Percentiles rank a stretch among this genome's conserved stretches.
Conservation (phyloP, 2,113 vertebrate species). For the Pteronura brasiliensis region DNA sequence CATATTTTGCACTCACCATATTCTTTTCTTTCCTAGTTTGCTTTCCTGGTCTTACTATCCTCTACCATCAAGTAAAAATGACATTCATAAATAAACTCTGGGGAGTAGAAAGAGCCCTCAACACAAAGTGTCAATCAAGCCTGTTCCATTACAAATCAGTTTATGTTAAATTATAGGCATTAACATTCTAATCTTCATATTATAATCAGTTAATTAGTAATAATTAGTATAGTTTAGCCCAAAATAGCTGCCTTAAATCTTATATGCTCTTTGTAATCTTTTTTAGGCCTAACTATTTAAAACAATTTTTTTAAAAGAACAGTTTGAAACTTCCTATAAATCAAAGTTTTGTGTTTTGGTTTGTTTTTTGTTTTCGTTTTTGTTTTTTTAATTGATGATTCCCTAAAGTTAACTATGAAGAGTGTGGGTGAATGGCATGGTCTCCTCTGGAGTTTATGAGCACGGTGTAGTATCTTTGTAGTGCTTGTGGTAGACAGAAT, state of each 20-base stretch:
- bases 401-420: not conserved
- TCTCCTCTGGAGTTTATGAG: not conserved
- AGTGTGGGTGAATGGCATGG: not conserved
- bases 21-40: not conserved
- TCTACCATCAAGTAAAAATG: not conserved
- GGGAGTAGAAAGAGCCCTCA: not conserved
- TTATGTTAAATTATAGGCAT: constrained; percentile 68
- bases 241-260: constrained; percentile 58
- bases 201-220: constrained; percentile 67
- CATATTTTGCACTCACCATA: not conserved
- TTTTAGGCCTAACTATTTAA: constrained; percentile 15
- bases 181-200: constrained; percentile 66
- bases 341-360: not conserved
- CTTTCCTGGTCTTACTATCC: not conserved
- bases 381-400: not conserved
- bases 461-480: not conserved
- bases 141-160: constrained; percentile 41
- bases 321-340: not conserved
- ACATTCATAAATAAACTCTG: not conserved
- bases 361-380: not conserved
- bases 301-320: not conserved
- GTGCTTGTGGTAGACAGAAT: not conserved
- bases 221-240: constrained; percentile 50
- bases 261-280: constrained; percentile 1
- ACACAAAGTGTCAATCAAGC: constrained; percentile 48